Base-by-base conservation (phyloP, 2,888 invertebrate genomes). In the Melanotus villosus region DNA sequence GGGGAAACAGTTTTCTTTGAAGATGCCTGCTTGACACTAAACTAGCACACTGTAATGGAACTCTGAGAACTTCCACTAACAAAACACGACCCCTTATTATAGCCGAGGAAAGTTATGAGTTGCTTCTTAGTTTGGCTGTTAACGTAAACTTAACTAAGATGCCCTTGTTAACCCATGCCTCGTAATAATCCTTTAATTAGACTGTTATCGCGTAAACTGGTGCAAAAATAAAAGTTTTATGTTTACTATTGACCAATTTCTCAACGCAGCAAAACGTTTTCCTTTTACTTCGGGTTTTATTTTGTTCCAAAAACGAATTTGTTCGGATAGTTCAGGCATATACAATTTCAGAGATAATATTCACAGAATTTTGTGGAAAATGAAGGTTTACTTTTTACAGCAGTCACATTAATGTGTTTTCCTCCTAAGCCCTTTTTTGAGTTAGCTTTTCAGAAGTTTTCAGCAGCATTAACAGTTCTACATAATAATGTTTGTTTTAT, bases 31-130 rank as follows among this genome's bases (percentile, higher is more conserved):
- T 59, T 30, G 43, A 26, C 26, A 23, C 45, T 59, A 45, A 59
- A 59, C 59, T 59, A 45, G 59, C 59, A 45, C 43, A 59, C 32
- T 59, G 59, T 59, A 59, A 59, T 45, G 59, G 43, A 56, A 56
- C 56, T 56, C 56, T 14, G 19, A 36, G 12, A 34, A 56, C 16
- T 56, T 54, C 32, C 38, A 52, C 32, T 38, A 56, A 56, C 56
- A 56, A 56, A 56, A 34, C 56, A 38, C 18, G 56, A 32, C 36
- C n/a, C 36, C 56, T 56, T 34, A 38, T 56, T 56, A 56, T 23
- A 21, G 23, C 56, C 36, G 36, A 1, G 52, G 14, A 21, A 56
- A 56, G 56, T 56, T 56, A 56, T 56, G 56, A 56, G 10, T 38
- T 56, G 21, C 21, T 56, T 14, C 56, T 56, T 56, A 36, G 56